Conservation (phyloP, 2,797 vertebrate genomes). For the Anniella stebbinsi region DNA sequence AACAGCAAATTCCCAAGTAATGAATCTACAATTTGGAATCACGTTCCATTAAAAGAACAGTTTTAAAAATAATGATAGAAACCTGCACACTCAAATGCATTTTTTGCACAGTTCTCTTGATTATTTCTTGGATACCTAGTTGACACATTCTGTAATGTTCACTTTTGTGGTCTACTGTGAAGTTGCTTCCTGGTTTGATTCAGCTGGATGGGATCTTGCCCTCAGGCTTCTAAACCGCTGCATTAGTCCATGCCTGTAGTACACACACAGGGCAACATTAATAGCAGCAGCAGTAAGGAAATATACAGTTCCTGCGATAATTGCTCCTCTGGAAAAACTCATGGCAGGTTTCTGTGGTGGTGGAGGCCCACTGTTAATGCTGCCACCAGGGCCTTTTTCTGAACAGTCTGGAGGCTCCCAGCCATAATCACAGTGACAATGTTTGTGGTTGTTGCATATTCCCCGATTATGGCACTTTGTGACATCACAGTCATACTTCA, state of each 20-base stretch:
- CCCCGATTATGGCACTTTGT: slow-evolving; percentile 65
- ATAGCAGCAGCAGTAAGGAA: background rate
- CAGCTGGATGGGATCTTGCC: background rate
- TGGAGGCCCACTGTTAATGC: slow-evolving; percentile 76
- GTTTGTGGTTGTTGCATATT: slow-evolving; percentile 77
- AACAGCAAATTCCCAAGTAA: background rate
- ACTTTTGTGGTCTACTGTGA: background rate
- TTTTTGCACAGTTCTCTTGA: background rate
- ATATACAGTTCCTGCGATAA: background rate
- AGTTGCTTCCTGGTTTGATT: background rate
- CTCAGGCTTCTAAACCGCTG: background rate
- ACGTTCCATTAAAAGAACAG: background rate
- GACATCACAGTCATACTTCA: slow-evolving; percentile 58
- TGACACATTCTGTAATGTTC: background rate
- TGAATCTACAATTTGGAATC: background rate
- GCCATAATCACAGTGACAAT: slow-evolving; percentile 76
- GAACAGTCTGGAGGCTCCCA: slow-evolving; percentile 77
- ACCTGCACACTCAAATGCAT: background rate
- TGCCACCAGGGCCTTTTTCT: slow-evolving; percentile 73
- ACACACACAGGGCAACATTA: background rate
- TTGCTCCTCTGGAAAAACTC: background rate
- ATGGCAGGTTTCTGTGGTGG: background rate
- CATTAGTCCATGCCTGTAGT: background rate
- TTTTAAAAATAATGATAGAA: background rate
- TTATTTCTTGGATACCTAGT: background rate